Evolutionary conservation across 2,113 vertebrate genomes (phyloP).

Genomic region (Camarhynchus parvulus): DNA sequence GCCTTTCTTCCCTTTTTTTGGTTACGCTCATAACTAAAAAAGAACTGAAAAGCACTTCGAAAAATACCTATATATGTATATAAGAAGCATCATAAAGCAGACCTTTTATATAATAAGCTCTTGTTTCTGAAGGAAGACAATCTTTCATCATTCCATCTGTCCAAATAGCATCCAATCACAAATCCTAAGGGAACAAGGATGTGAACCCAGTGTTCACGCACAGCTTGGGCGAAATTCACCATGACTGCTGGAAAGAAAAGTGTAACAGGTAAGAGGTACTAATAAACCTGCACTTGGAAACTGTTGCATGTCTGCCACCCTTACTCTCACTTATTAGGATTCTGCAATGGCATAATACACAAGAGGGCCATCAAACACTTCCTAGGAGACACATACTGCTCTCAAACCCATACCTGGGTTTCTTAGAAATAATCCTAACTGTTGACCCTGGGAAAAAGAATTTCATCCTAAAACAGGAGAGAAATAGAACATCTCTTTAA

Average conservation of each 20-base stretch:
- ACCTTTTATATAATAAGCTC: constrained; percentile 89
- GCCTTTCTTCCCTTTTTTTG: neutral
- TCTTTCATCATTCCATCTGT: constrained; percentile 83
- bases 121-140: constrained; percentile 90
- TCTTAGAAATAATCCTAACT: neutral
- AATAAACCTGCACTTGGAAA: neutral
- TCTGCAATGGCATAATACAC: neutral
- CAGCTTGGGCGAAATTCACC: constrained; percentile 77
- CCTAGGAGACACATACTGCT: neutral
- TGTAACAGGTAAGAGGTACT: neutral
- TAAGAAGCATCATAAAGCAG: neutral
- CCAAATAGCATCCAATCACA: constrained; percentile 86
- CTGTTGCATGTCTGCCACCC: neutral
- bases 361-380: neutral
- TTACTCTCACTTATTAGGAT: neutral
- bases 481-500: neutral
- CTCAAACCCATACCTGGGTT: neutral
- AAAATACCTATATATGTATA: neutral
- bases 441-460: neutral
- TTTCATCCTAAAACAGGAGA: neutral
- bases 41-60: neutral
- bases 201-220: constrained; percentile 84
- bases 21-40: neutral
- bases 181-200: constrained; percentile 88
- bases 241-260: constrained; percentile 71